A percentile compares a stretch with the other conserved stretches of the same genome.
phyloP scores from a whole-genome alignment of 2,113 vertebrate genomes.

The Grammomys surdaster region DNA sequence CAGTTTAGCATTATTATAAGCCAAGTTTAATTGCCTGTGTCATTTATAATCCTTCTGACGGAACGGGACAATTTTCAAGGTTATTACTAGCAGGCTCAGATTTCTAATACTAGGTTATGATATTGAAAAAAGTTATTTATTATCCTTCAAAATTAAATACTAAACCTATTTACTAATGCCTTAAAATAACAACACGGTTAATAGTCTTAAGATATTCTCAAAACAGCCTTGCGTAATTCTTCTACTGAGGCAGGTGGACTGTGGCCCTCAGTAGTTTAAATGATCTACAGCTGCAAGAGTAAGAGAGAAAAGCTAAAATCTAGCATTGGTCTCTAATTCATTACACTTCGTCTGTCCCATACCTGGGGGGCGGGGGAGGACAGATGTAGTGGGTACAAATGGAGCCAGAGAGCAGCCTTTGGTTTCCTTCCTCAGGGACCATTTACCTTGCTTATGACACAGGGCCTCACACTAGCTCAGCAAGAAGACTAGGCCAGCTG shows the following conservation, averaged over 20 bases:
- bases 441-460: background rate
- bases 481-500: background rate
- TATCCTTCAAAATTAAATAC: slow-evolving; percentile 41
- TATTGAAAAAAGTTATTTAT: background rate
- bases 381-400: background rate
- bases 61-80: slow-evolving; percentile 31
- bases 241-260: background rate
- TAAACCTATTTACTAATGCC: slow-evolving; percentile 28
- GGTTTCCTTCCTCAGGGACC: background rate
- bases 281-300: background rate
- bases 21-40: background rate
- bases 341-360: background rate
- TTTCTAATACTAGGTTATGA: background rate
- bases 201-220: slow-evolving; percentile 10
- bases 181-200: slow-evolving; percentile 11
- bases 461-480: background rate
- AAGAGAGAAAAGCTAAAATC: background rate
- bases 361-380: background rate
- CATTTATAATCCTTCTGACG: background rate
- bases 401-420: background rate
- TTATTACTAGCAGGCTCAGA: background rate
- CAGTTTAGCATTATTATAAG: background rate
- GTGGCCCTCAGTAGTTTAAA: background rate
- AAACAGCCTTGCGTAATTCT: background rate
- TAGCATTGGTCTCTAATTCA: background rate